These are phyloP conservation scores for Gibbula magus DNA, from an alignment of 2,888 invertebrate species.

Conservation along the genomic window DNA sequence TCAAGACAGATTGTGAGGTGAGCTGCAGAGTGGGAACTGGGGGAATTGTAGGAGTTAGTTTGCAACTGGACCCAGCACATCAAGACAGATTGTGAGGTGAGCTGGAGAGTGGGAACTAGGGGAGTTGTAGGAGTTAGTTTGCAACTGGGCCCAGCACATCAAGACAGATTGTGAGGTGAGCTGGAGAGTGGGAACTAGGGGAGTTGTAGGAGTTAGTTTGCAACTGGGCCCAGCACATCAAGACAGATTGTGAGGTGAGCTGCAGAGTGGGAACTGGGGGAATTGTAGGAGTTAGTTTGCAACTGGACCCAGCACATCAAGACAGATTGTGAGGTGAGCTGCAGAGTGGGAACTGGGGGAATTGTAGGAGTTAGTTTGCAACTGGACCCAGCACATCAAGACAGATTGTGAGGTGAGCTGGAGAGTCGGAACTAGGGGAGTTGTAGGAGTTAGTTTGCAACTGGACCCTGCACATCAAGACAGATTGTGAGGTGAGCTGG, in stretches of 20 bases:
- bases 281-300: background rate
- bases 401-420: slow-evolving; percentile 80
- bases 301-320: slow-evolving; percentile 87
- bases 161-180: slow-evolving; percentile 82
- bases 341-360: background rate
- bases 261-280: background rate
- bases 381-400: slow-evolving; percentile 87
- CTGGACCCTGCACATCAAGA: slow-evolving; percentile 87
- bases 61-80: slow-evolving; percentile 85
- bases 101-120: background rate
- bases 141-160: slow-evolving; percentile 85
- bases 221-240: slow-evolving; percentile 86
- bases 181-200: background rate
- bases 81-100: slow-evolving; percentile 82
- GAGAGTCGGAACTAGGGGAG: background rate
- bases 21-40: slow-evolving; percentile 22
- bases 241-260: slow-evolving; percentile 81
- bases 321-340: slow-evolving; percentile 80
- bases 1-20: slow-evolving; percentile 83
- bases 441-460: slow-evolving; percentile 47
- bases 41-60: background rate
- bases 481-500: slow-evolving; percentile 80
- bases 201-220: background rate
- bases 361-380: slow-evolving; percentile 25
- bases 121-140: background rate